Evolutionary conservation across 2,888 invertebrate genomes (phyloP).

Genomic region (Hyposoter dolosus): DNA sequence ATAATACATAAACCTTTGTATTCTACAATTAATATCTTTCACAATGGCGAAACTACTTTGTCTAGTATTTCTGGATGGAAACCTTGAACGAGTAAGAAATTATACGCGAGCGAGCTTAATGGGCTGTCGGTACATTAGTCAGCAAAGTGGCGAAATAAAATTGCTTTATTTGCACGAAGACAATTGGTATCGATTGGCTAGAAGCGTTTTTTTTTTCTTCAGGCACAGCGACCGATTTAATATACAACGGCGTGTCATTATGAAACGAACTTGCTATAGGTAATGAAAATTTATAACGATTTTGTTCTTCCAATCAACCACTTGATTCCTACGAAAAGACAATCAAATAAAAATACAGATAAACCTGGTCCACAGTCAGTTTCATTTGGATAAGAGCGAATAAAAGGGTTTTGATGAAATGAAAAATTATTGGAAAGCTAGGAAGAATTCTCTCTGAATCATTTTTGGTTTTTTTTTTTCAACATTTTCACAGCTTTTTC

Average conservation of each 20-base stretch:
- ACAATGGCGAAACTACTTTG: not conserved
- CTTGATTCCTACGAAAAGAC: not conserved
- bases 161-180: not conserved
- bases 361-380: not conserved
- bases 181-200: not conserved
- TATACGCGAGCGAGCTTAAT: not conserved
- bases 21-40: conserved; percentile 34
- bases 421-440: not conserved
- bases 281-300: not conserved
- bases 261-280: not conserved
- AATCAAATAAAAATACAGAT: not conserved
- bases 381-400: not conserved
- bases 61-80: not conserved
- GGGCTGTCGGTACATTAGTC: not conserved
- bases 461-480: not conserved
- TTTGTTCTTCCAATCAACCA: not conserved
- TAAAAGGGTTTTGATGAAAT: not conserved
- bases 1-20: not conserved
- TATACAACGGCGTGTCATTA: not conserved
- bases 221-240: not conserved
- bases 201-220: not conserved
- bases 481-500: not conserved
- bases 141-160: not conserved
- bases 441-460: not conserved
- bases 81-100: conserved; percentile 3